Percentiles rank a stretch among this genome's conserved stretches.
These are phyloP conservation scores for Plotosus lineatus DNA, from an alignment of 2,113 vertebrate species.

Conservation along the genomic window DNA sequence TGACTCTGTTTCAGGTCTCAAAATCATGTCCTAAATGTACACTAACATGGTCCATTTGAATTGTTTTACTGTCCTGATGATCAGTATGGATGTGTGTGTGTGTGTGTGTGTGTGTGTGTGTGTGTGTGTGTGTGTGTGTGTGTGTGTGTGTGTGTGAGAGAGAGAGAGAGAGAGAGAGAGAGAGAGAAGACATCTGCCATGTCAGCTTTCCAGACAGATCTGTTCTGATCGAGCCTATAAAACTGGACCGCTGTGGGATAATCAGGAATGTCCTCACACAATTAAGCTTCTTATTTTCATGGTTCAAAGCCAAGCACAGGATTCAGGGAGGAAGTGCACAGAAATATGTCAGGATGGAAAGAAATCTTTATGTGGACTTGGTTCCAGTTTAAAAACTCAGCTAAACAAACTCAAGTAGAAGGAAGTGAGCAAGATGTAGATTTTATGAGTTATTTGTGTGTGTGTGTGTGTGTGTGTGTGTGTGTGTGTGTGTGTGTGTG, in stretches of 20 bases:
- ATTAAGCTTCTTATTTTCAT: slow-evolving; percentile 31
- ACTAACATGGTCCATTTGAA: background rate
- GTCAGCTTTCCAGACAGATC: slow-evolving; percentile 21
- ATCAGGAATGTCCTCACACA: slow-evolving; percentile 45
- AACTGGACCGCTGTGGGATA: slow-evolving; percentile 24
- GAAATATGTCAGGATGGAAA: slow-evolving; percentile 7
- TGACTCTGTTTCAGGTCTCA: background rate
- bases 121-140: slow-evolving; percentile 8
- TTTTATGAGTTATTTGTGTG: background rate
- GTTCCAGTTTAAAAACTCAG: too few species aligned
- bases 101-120: background rate
- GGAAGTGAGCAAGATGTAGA: background rate
- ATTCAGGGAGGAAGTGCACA: background rate
- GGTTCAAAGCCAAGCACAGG: slow-evolving; percentile 1
- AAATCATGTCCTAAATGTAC: background rate
- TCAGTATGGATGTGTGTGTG: background rate
- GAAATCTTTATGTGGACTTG: slow-evolving; percentile 17
- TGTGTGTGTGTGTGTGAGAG: background rate
- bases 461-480: background rate
- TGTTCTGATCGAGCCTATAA: slow-evolving; percentile 13
- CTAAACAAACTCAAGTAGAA: too few species aligned
- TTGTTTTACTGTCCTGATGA: background rate
- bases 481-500: background rate
- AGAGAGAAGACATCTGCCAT: background rate
- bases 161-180: background rate